Percentiles rank a stretch among this genome's conserved stretches.
phyloP scores from a whole-genome alignment of 1,140 invertebrate genomes.

The Hirudo medicinalis region DNA sequence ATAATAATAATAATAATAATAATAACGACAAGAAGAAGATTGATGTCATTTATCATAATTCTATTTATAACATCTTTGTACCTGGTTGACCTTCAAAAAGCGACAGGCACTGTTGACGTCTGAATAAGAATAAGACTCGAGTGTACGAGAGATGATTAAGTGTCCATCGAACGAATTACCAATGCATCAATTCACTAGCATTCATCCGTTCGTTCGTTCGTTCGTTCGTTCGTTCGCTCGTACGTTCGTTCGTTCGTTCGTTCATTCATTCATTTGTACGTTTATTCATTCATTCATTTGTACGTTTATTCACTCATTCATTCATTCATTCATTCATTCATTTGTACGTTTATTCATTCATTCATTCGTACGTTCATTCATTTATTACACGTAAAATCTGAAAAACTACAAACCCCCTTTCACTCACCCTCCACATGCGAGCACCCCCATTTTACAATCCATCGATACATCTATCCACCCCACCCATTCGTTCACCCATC shows the following conservation, averaged over 20 bases:
- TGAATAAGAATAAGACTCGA: background rate
- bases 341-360: too few relatives aligned
- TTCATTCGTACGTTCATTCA: background rate
- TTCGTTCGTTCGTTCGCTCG: background rate
- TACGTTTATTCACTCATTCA: too few relatives aligned
- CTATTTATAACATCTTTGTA: background rate
- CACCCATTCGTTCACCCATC: background rate
- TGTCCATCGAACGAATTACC: background rate
- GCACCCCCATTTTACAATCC: too few relatives aligned
- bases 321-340: too few relatives aligned
- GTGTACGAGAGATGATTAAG: background rate
- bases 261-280: conserved; percentile 3
- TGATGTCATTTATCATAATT: conserved; percentile 2
- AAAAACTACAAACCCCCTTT: too few relatives aligned
- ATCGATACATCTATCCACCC: too few relatives aligned
- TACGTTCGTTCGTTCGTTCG: background rate
- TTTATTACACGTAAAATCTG: background rate
- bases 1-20: too few relatives aligned
- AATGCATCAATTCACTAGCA: background rate
- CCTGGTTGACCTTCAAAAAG: background rate
- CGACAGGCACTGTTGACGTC: too few relatives aligned
- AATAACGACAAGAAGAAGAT: too few relatives aligned
- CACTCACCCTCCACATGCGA: too few relatives aligned
- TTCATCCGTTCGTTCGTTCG: background rate
- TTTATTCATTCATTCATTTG: too few relatives aligned